Evolutionary conservation across 2,797 vertebrate genomes (phyloP), one percentile per base, ranked within the genome.

Genomic region (Phoeniculus purpureus): DNA sequence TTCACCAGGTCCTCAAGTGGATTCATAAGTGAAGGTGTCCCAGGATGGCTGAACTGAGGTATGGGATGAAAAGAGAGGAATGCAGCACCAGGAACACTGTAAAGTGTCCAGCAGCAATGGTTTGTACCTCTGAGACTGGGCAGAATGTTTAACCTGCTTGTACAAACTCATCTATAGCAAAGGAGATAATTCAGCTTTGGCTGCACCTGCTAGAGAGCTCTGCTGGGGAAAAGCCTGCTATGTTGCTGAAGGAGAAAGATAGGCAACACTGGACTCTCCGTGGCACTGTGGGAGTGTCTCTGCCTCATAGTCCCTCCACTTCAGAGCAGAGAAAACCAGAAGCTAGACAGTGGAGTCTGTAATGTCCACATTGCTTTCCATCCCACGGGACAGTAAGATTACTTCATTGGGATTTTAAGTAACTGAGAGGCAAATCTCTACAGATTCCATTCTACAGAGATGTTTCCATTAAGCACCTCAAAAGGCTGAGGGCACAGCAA

Each of bases 281-380:
- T 52, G 43, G 29, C 22, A 45, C 4, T n/a, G 52, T 23, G 16
- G n/a, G 14, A 0, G 0, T 61, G 48, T 29, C 61, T 79, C 68
- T 73, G 70, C 22, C 52, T 18, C 25, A 83, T 43, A 31, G 17
- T n/a, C 14, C 7, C 22, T 54, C 31, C 20, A 11, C 52, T 52
- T 85, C 29, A n/a, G 51, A 54, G 23, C 15, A 71, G 0, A 56
- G 6, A 50, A 8, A 58, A 5, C 21, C 51, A 1, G 0, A 61
- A 81, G 56, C 13, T 19, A 56, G 6, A 52, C 0, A 0, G 12
- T 23, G 2, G 9, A n/a, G 17, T 26, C 60, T 80, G 15, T 50
- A 25, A 62, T 77, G 79, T 91, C 68, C 45, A 48, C 32, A 22
- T 7, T 27, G 12, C 54, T 60, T 64, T 34, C 20, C 22, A 65